These are phyloP conservation scores for Psittacula cyanocephala DNA, from an alignment of 2,113 vertebrate species.

Conservation along the genomic window DNA sequence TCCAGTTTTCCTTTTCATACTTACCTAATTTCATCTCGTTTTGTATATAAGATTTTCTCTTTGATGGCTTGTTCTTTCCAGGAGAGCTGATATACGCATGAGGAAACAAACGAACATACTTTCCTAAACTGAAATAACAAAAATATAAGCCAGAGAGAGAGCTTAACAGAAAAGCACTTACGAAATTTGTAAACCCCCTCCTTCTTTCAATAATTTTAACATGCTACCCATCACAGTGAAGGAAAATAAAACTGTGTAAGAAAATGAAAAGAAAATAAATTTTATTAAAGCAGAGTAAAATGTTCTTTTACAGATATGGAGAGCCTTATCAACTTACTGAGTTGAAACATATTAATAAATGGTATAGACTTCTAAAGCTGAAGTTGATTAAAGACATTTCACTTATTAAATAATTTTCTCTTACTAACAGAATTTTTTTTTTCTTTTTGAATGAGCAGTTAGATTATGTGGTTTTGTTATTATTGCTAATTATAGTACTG, in stretches of 20 bases:
- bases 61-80: background rate
- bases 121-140: background rate
- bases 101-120: background rate
- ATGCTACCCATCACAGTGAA: background rate
- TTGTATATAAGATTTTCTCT: background rate
- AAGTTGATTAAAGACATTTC: slow-evolving; percentile 59
- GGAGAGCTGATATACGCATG: background rate
- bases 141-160: background rate
- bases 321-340: slow-evolving; percentile 36
- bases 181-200: fast-evolving
- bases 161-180: background rate
- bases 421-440: slow-evolving; percentile 38
- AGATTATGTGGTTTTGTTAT: slow-evolving; percentile 61
- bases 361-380: slow-evolving; percentile 45
- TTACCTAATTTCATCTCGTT: background rate
- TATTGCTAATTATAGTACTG: slow-evolving; percentile 51
- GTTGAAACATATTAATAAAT: slow-evolving; percentile 60
- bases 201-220: background rate
- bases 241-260: background rate
- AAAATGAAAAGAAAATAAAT: slow-evolving; percentile 23
- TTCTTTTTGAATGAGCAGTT: background rate
- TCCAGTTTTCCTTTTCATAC: background rate
- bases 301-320: slow-evolving; percentile 32
- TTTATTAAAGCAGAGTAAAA: slow-evolving; percentile 27
- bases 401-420: slow-evolving; percentile 58